Base-by-base conservation (phyloP, 2,113 vertebrate species). In the Myiozetetes cayanensis region DNA sequence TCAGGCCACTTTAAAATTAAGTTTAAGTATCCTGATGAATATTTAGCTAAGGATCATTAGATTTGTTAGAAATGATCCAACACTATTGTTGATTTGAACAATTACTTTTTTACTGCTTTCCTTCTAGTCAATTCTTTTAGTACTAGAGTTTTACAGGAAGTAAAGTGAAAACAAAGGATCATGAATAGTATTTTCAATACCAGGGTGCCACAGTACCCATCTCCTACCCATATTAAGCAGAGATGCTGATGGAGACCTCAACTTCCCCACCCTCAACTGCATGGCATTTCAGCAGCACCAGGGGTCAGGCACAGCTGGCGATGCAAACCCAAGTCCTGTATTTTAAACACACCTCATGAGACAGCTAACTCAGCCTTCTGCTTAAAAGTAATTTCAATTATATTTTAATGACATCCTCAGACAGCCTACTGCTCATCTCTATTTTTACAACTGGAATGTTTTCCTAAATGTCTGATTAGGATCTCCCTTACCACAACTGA, bases 241-340 rank as follows among this genome's bases (percentile, higher is more conserved):
- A 8, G 8, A 56, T 53, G 31, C 20, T 65, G 35, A 53, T 30
- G 25, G 35, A 59, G 22, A 58, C 3, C 15, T 25, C 7, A 1
- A 1, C 24, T 37, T 68, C 66, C 52, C 43, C 39, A 47, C 17
- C 55, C 14, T 58, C 2, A 0, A 1, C 31, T 0, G 0, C 0
- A 0, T 1, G 1, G 6, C 3, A 5, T 75, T 88, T 78, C 0
- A 0, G n/a, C 20, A 74, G 41, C n/a, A 35, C 19, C 12, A 37
- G n/a, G 14, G 11, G 19, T 71, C 14, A 19, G 0, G 1, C 25
- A 41, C 6, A 7, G 52, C 10, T 23, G 1, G 24, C 10, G 21
- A 33, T 68, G 7, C 6, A 3, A 16, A 39, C 6, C 24, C 2
- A 2, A n/a, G 14, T 17, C 47, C 37, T 41, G 19, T 52, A 15